phyloP scores from a whole-genome alignment of 2,113 vertebrate genomes.

The Mormyrus lacerda region DNA sequence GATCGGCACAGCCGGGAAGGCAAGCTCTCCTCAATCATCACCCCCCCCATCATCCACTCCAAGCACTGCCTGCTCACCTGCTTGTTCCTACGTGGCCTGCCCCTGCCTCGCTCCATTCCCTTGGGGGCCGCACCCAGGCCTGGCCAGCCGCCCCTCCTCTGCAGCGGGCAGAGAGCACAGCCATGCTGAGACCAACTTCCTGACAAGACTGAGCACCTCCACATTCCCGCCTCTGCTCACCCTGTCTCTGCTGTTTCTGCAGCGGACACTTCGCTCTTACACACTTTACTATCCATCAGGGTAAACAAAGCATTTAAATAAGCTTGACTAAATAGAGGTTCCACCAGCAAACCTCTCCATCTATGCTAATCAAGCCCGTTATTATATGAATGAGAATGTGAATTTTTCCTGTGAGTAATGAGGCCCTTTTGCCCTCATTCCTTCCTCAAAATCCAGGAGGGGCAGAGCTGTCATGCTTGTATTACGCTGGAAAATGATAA shows the following conservation, averaged over 20 bases:
- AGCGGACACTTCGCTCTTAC: background rate
- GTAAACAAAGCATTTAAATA: background rate
- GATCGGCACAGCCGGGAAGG: background rate
- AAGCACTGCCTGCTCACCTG: conserved; percentile 41
- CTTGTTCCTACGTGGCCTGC: conserved; percentile 67
- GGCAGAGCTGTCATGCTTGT: background rate
- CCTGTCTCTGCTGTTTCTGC: background rate
- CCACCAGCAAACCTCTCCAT: background rate
- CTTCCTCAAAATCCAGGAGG: background rate
- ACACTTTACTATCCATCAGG: background rate
- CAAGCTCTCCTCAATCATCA: conserved; percentile 31
- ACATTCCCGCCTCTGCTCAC: background rate
- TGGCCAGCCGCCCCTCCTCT: conserved; percentile 73
- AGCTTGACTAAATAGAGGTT: background rate
- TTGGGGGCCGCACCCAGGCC: conserved; percentile 58
- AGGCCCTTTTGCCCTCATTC: conserved; percentile 1
- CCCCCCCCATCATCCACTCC: conserved; percentile 13
- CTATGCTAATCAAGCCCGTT: background rate
- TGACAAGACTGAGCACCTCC: background rate
- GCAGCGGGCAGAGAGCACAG: conserved; percentile 16
- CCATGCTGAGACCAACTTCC: background rate
- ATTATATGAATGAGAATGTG: background rate
- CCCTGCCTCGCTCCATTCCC: conserved; percentile 63
- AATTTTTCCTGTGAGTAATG: background rate
- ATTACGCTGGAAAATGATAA: background rate